Conservation (phyloP, 2,888 invertebrate genomes). For the Troilus luridus region DNA sequence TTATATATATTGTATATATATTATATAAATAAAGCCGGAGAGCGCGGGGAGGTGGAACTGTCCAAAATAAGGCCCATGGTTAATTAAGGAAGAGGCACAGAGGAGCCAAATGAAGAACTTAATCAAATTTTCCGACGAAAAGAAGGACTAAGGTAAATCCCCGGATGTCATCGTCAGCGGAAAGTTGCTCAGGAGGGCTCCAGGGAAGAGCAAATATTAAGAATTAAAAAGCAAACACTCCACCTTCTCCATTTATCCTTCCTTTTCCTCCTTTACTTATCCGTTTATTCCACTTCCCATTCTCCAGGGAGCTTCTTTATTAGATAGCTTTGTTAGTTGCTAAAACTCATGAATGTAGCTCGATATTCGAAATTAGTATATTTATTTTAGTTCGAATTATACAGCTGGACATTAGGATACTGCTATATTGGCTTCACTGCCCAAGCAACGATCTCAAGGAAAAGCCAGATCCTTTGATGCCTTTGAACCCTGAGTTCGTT, state of each 20-base stretch:
- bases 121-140: not conserved
- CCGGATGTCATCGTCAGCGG: not conserved
- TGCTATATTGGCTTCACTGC: too few relatives aligned
- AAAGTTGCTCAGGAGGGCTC: not conserved
- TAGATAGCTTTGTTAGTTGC: not conserved
- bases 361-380: not conserved
- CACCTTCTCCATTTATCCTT: not conserved
- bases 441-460: too few relatives aligned
- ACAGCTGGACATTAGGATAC: too few relatives aligned
- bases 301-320: not conserved
- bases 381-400: too few relatives aligned
- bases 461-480: too few relatives aligned
- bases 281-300: not conserved
- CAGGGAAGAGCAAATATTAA: slow-evolving; percentile 10
- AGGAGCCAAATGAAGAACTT: slow-evolving; percentile 33
- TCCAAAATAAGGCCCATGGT: not conserved
- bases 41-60: not conserved
- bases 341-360: not conserved
- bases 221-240: slow-evolving; percentile 34
- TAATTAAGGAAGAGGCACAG: not conserved
- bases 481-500: too few relatives aligned
- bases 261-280: not conserved
- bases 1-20: too few relatives aligned
- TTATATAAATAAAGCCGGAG: too few relatives aligned
- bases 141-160: slow-evolving; percentile 11